Percentiles rank a stretch among this genome's conserved stretches.
Conservation (phyloP, 2,888 invertebrate genomes). For the Pseudococcus longispinus region DNA sequence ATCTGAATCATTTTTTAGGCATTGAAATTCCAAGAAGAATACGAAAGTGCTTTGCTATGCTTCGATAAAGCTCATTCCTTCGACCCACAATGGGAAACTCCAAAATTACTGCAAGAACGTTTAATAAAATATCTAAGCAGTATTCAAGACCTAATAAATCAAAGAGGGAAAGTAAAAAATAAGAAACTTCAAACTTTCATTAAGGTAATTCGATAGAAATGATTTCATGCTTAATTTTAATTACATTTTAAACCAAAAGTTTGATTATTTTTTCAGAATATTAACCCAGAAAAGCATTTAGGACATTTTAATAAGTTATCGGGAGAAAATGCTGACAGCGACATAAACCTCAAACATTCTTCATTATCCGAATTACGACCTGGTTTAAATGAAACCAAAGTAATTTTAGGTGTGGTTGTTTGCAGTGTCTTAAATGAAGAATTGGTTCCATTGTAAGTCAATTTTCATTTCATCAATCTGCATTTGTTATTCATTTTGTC, state of each 20-base stretch:
- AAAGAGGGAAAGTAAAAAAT: constrained; percentile 76
- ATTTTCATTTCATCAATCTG: neutral
- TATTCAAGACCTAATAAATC: constrained; percentile 70
- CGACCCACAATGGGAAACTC: constrained; percentile 79
- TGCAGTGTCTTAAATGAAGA: constrained; percentile 79
- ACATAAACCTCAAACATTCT: constrained; percentile 65
- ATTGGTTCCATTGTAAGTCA: constrained; percentile 75
- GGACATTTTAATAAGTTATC: constrained; percentile 47
- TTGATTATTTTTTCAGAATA: constrained; percentile 25
- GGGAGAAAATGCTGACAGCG: constrained; percentile 54
- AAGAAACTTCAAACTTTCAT: constrained; percentile 75
- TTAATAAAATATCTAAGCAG: constrained; percentile 72
- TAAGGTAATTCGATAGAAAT: constrained; percentile 64
- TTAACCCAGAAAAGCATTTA: constrained; percentile 49
- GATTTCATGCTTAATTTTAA: neutral
- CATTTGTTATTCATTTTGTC: neutral
- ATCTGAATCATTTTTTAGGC: constrained; percentile 66
- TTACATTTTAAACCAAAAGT: neutral
- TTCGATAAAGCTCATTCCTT: constrained; percentile 72
- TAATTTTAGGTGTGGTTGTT: constrained; percentile 79
- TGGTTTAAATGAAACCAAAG: constrained; percentile 73
- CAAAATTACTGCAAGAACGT: constrained; percentile 69
- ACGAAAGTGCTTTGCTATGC: constrained; percentile 73
- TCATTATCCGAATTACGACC: constrained; percentile 68
- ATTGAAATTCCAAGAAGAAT: constrained; percentile 80